Evolutionary conservation across 1,140 invertebrate genomes (phyloP), one percentile per base, ranked within the genome.

Genomic region (Drosophila miranda): DNA sequence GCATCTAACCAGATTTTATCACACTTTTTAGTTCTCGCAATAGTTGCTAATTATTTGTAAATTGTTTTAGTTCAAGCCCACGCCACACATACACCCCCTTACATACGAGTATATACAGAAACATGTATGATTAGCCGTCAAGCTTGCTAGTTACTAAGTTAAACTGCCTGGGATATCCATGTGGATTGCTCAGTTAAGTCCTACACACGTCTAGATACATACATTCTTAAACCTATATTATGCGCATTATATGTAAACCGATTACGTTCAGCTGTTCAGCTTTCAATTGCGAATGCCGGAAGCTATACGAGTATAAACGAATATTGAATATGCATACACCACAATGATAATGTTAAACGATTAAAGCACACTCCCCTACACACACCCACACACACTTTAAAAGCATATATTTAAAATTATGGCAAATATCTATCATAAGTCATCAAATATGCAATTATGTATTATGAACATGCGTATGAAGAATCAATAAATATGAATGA

Each of bases 401-500:
- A 73, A 61, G 44, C 74, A 77, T 77, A 73, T 81, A 81, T 73
- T 86, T 81, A 68, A 81, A 75, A 56, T 78, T 71, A 70, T 78
- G 56, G 44, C 34, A 78, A 73, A 79, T 73, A 86, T 84, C 60
- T 83, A 83, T 67, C 56, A 59, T 88, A 80, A 84, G 79, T 84
- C 77, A 69, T 83, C 68, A 69, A 76, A 80, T 87, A 84, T 86
- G 82, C 82, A 87, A 87, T 71, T 87, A 86, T 86, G 82, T 86
- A 86, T 87, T 86, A 87, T 87, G 81, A 87, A 87, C 66, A 86
- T 78, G 77, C 77, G 81, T 86, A 84, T 86, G 71, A 81, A 74
- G 68, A 81, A 86, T 86, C 63, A 86, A 86, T 86, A 86, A 86
- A 86, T 87, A 86, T 87, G 77, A 86, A 87, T 86, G 81, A 86